A percentile compares a stretch with the other conserved stretches of the same genome.
Conservation (phyloP, 2,113 vertebrate species). For the Conger conger region DNA sequence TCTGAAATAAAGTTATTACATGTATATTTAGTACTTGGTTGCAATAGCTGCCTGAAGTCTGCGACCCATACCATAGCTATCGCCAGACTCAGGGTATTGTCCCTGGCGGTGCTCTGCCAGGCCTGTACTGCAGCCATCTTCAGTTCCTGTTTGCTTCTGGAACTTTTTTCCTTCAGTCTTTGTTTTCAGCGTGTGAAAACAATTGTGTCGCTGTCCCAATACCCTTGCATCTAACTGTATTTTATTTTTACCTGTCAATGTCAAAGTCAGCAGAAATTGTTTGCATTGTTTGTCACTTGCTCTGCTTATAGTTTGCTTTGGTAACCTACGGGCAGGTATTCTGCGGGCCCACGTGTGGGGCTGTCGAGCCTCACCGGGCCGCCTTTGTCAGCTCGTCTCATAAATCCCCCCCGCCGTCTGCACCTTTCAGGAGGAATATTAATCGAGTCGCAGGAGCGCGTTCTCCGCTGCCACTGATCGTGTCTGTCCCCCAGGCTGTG, state of each 20-base stretch:
- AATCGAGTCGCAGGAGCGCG: neutral
- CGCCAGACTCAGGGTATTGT: too few relatives aligned
- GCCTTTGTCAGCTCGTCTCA: constrained; percentile 8
- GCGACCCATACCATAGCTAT: too few relatives aligned
- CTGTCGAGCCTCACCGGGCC: constrained; percentile 10
- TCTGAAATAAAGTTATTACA: too few relatives aligned
- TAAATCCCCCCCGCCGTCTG: constrained; percentile 18
- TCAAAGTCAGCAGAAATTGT: constrained; percentile 26
- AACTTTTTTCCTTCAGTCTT: too few relatives aligned
- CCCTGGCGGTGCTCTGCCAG: too few relatives aligned
- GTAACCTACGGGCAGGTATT: constrained; percentile 18
- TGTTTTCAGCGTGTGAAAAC: neutral
- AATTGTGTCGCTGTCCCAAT: too few relatives aligned
- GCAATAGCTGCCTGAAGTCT: too few relatives aligned
- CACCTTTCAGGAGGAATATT: constrained; percentile 18
- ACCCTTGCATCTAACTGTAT: neutral
- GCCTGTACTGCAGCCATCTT: too few relatives aligned
- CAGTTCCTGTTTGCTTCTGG: too few relatives aligned
- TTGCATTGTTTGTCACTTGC: constrained; percentile 17
- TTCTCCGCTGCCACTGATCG: neutral
- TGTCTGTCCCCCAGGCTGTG: neutral
- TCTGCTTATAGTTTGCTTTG: constrained; percentile 16
- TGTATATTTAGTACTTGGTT: too few relatives aligned
- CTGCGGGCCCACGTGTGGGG: neutral
- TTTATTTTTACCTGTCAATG: constrained; percentile 4